phyloP scores from a whole-genome alignment of 2,797 vertebrate genomes.

The Sternotherus odoratus region DNA sequence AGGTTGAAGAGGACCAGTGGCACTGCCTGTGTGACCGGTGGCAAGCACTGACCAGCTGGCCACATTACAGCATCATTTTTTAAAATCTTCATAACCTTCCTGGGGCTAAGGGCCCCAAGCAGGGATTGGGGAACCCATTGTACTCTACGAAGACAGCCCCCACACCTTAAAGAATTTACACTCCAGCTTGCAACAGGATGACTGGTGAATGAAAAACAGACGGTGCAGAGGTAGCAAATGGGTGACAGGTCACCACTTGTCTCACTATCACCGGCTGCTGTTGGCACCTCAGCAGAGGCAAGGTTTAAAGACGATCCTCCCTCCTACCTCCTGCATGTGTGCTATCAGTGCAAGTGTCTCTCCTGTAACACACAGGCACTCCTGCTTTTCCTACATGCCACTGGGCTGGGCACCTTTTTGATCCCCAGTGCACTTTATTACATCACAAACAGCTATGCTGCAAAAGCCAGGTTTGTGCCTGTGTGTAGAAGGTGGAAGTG shows the following conservation, averaged over 20 bases:
- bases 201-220: background rate
- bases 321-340: background rate
- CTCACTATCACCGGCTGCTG: background rate
- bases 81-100: background rate
- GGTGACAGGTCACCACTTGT: background rate
- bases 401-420: background rate
- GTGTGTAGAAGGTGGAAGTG: background rate
- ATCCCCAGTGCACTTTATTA: accelerated
- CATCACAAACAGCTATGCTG: background rate
- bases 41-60: background rate
- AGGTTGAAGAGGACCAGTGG: accelerated
- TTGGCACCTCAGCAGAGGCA: background rate
- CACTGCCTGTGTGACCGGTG: accelerated
- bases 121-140: background rate
- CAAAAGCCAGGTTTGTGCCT: background rate
- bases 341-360: background rate
- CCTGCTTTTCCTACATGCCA: background rate
- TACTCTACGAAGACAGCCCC: background rate
- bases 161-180: background rate
- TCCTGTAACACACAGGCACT: background rate
- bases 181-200: background rate
- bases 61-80: background rate
- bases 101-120: background rate
- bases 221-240: background rate
- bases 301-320: background rate